Percentiles rank a stretch among this genome's conserved stretches.
Conservation (phyloP, 2,797 vertebrate species). For the Fundulus diaphanus region DNA sequence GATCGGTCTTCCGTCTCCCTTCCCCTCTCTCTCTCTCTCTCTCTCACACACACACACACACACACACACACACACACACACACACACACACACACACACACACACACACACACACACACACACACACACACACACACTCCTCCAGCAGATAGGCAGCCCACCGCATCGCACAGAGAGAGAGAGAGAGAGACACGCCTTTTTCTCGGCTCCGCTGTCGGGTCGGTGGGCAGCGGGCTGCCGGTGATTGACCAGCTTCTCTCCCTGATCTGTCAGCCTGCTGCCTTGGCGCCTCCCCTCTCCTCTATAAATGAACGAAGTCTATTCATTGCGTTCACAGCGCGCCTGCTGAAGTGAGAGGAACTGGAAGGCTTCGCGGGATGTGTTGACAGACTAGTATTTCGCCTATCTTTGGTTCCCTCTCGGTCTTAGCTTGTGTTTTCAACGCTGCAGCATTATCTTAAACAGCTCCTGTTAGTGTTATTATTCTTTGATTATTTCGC, state of each 20-base stretch:
- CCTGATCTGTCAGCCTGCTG: conserved; percentile 76
- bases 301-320: conserved; percentile 80
- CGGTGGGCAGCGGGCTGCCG: conserved; percentile 74
- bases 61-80: conserved; percentile 12
- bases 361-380: conserved; percentile 66
- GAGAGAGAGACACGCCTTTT: conserved; percentile 75
- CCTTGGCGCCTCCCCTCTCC: conserved; percentile 83
- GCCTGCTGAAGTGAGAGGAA: conserved; percentile 65
- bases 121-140: background rate
- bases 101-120: conserved; percentile 15
- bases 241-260: conserved; percentile 82
- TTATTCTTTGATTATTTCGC: conserved; percentile 33
- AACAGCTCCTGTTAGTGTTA: conserved; percentile 11
- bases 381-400: conserved; percentile 67
- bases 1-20: background rate
- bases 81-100: conserved; percentile 3
- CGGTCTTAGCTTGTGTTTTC: conserved; percentile 16
- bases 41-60: conserved; percentile 15
- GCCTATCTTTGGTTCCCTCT: conserved; percentile 26
- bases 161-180: conserved; percentile 48
- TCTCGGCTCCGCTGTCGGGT: conserved; percentile 72
- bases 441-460: conserved; percentile 20
- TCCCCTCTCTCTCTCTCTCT: background rate
- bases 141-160: conserved; percentile 52
- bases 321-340: conserved; percentile 70